Evolutionary conservation across 2,797 vertebrate genomes (phyloP).

Genomic region (Arctocebus calabarensis): DNA sequence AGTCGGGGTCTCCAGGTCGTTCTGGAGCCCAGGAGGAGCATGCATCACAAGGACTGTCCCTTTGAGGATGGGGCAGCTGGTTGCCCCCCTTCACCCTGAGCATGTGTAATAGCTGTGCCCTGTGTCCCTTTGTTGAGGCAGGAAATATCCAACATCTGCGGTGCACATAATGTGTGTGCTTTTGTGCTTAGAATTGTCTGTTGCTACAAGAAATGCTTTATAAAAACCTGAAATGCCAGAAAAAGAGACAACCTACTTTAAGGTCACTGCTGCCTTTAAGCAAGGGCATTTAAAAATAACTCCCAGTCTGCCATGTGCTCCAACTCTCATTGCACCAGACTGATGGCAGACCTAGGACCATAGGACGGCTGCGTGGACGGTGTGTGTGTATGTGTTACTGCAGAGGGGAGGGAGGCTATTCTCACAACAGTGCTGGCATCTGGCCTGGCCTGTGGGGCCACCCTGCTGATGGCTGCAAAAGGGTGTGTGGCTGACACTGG

Average conservation of each 20-base stretch:
- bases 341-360: neutral
- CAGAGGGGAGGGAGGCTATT: neutral
- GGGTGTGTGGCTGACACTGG: neutral
- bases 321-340: neutral
- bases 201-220: constrained; percentile 73
- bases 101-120: neutral
- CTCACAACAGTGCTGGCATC: neutral
- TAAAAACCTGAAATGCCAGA: constrained; percentile 75
- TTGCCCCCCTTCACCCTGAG: neutral
- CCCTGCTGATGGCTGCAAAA: neutral
- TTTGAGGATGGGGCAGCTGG: neutral
- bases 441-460: neutral
- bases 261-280: constrained; percentile 79
- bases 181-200: constrained; percentile 56
- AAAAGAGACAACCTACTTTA: constrained; percentile 82
- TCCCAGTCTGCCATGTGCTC: constrained; percentile 73
- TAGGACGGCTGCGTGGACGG: neutral
- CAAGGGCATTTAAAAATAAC: constrained; percentile 84
- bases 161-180: constrained; percentile 21
- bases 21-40: neutral
- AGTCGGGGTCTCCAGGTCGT: too few relatives aligned
- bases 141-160: constrained; percentile 35
- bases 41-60: neutral
- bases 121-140: neutral
- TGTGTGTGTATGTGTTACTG: neutral